These are phyloP conservation scores for Hippolais icterina DNA, from an alignment of 2,113 vertebrate genomes.

Conservation along the genomic window DNA sequence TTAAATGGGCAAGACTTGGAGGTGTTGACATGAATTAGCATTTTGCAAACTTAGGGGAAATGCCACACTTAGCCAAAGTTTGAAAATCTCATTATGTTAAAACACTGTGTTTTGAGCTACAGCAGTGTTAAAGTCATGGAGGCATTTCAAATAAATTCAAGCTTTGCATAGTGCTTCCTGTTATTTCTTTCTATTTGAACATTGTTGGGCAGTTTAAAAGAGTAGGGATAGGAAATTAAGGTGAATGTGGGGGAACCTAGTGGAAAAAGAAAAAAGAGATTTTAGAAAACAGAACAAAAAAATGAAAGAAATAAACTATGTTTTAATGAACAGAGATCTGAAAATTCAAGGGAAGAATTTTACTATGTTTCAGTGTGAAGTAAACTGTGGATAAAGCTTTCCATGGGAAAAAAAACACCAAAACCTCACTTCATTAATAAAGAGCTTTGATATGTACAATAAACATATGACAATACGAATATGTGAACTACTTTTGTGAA, in stretches of 20 bases:
- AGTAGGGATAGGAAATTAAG: background rate
- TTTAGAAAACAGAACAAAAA: background rate
- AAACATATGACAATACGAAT: background rate
- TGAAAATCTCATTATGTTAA: background rate
- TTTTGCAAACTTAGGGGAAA: background rate
- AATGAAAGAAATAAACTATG: fast-evolving
- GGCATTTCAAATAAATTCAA: background rate
- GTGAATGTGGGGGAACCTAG: fast-evolving
- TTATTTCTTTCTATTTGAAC: background rate
- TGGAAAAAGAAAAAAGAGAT: background rate
- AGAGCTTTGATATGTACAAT: background rate
- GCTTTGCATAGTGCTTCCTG: background rate
- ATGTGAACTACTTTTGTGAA: fast-evolving
- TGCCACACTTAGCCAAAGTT: background rate
- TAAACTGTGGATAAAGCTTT: background rate
- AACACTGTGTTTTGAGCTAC: background rate
- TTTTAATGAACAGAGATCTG: background rate
- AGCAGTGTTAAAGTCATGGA: background rate
- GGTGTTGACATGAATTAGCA: background rate
- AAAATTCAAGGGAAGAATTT: background rate
- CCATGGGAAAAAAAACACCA: background rate
- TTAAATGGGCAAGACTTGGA: background rate
- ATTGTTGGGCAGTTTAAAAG: background rate
- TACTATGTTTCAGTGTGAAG: background rate
- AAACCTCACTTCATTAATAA: background rate